Evolutionary conservation across 2,888 invertebrate species (phyloP).

Genomic region (Conops quadrifasciatus): DNA sequence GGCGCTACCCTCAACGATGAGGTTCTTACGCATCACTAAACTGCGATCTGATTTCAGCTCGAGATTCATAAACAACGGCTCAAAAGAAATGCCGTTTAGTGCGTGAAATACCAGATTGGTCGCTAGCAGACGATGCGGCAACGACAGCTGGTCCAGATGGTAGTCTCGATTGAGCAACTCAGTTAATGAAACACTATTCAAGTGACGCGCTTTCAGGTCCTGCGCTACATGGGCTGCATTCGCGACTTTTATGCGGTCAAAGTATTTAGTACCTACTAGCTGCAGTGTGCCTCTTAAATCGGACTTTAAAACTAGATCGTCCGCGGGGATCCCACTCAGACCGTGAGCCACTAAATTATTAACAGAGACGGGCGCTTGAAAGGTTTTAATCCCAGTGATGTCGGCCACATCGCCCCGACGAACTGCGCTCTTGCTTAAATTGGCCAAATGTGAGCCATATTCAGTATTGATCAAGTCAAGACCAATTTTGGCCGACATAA

Average conservation of each 20-base stretch:
- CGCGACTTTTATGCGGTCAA: conserved; percentile 49
- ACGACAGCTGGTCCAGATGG: conserved; percentile 49
- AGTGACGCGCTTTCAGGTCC: conserved; percentile 41
- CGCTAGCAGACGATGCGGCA: conserved; percentile 44
- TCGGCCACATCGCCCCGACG: conserved; percentile 49
- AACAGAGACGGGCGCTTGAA: conserved; percentile 46
- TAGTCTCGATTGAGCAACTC: conserved; percentile 47
- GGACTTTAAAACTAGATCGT: conserved; percentile 48
- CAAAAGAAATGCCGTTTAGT: conserved; percentile 55
- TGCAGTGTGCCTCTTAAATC: conserved; percentile 30
- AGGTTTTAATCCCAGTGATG: conserved; percentile 53
- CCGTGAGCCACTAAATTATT: conserved; percentile 40
- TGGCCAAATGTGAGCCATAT: conserved; percentile 49
- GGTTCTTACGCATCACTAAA: conserved; percentile 55
- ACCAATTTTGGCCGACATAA: conserved; percentile 52
- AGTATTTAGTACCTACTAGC: conserved; percentile 50
- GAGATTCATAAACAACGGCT: conserved; percentile 50
- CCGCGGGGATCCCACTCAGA: conserved; percentile 48
- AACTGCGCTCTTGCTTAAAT: conserved; percentile 50
- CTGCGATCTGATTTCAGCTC: conserved; percentile 39
- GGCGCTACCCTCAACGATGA: conserved; percentile 56
- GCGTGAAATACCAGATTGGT: conserved; percentile 51
- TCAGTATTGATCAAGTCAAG: conserved; percentile 48
- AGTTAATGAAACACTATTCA: conserved; percentile 49
- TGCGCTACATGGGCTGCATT: conserved; percentile 39